Base-by-base conservation (phyloP, 2,888 invertebrate genomes). In the Cephalotes varians region DNA sequence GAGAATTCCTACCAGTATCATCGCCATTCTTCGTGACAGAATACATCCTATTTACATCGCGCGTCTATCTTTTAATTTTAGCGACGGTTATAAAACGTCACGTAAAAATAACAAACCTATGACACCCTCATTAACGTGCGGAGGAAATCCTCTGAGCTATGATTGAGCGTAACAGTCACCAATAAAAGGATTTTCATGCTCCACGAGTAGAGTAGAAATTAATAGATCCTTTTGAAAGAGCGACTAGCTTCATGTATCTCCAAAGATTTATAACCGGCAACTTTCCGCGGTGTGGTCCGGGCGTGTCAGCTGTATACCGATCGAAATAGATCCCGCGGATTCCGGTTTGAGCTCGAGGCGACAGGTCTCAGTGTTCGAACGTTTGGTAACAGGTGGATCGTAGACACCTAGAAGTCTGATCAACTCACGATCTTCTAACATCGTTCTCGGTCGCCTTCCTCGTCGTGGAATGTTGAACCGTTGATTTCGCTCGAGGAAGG, bases 381-480 rank as follows among this genome's bases (percentile, higher is more conserved):
- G 87, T 86, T 82, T 84, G 81, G 88, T 89, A 92, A 91, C 91
- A 92, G 92, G 92, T 92, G 91, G 90, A 91, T 83, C 83, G 87
- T 67, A 56, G 69, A 56, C 77, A 77, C 79, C 64, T 69, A 56
- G 73, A 79, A 28, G 28, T 18, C 67, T 18, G 12, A 18, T n/a
- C 28, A 31, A 9, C 10, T 47, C 21, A 6, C 64, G 79, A 81
- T 77, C 82, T 31, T 71, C 79, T 40, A 60, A 51, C 62, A 71
- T 34, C 67, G 84, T 80, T 31, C 51, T 73, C 76, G 58, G 74
- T 54, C 54, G 69, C 60, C 72, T 69, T 71, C 67, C 72, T 81
- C 76, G 87, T 74, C 85, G 88, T 31, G 91, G 91, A 93, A 71
- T 89, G 91, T 91, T 44, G 89, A 91, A 91, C 91, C 92, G 91